Conservation (phyloP, 2,113 vertebrate species). For the Platysteira castanea region DNA sequence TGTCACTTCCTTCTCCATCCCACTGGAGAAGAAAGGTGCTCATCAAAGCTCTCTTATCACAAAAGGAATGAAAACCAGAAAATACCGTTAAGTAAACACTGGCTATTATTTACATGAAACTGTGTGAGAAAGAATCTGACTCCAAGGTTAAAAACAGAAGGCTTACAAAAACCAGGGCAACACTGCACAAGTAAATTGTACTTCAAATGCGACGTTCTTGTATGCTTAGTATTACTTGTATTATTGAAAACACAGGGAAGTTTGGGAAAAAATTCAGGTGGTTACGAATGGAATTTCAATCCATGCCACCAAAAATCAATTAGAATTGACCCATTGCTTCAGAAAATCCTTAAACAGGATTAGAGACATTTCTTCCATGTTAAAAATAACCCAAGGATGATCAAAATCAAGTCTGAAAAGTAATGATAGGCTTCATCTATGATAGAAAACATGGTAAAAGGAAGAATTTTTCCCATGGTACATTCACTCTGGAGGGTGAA, state of each 20-base stretch:
- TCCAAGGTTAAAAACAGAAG: too few species aligned
- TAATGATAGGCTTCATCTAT: background rate
- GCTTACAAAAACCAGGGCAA: too few species aligned
- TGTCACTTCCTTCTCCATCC: too few species aligned
- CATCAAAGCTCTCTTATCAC: too few species aligned
- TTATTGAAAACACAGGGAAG: background rate
- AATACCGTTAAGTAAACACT: too few species aligned
- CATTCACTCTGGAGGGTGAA: background rate
- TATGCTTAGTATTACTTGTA: background rate
- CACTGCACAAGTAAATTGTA: background rate
- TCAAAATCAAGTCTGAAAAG: background rate
- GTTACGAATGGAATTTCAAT: background rate
- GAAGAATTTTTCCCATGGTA: background rate
- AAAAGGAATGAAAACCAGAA: too few species aligned
- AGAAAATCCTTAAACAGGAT: background rate
- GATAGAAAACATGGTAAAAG: accelerated
- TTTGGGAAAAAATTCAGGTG: background rate
- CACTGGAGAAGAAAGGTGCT: too few species aligned
- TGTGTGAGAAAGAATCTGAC: too few species aligned
- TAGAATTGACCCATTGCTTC: background rate
- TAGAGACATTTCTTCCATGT: background rate
- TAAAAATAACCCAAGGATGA: background rate
- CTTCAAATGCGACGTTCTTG: accelerated
- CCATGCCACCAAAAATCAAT: background rate
- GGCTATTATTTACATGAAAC: too few species aligned